A percentile compares a stretch with the other conserved stretches of the same genome.
Evolutionary conservation across 2,113 vertebrate genomes (phyloP).

Genomic region (Alces alces): DNA sequence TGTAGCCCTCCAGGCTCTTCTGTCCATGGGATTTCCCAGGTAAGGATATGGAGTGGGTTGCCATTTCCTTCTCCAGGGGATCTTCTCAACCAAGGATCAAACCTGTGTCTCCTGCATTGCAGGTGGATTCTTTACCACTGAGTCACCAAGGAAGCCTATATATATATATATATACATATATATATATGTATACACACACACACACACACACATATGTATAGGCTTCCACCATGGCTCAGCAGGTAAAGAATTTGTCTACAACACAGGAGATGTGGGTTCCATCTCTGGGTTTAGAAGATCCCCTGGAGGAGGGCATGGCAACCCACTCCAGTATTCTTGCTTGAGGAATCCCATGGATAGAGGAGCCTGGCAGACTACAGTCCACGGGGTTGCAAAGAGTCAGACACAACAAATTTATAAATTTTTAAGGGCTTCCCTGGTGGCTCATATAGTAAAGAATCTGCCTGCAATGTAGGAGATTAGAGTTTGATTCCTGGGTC

Average conservation of each 20-base stretch:
- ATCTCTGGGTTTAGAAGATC: background rate
- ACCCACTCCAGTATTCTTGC: background rate
- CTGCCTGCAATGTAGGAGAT: background rate
- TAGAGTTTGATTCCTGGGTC: background rate
- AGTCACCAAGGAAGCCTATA: background rate
- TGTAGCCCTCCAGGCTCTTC: background rate
- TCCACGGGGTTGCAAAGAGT: background rate
- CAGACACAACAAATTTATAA: background rate
- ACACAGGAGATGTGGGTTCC: background rate
- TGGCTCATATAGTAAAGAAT: background rate
- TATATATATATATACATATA: accelerated
- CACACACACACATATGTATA: background rate
- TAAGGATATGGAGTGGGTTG: background rate
- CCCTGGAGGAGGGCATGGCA: background rate
- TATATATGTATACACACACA: background rate
- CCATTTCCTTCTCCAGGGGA: background rate
- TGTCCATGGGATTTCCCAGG: background rate
- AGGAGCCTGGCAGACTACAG: background rate
- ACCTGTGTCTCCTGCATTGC: background rate
- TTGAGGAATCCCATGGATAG: background rate
- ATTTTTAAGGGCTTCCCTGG: background rate
- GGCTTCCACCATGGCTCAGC: background rate
- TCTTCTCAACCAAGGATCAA: background rate
- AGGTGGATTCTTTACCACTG: background rate
- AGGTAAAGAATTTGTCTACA: background rate